Conservation (phyloP, 1,140 invertebrate species). For the Drosophila nasuta region DNA sequence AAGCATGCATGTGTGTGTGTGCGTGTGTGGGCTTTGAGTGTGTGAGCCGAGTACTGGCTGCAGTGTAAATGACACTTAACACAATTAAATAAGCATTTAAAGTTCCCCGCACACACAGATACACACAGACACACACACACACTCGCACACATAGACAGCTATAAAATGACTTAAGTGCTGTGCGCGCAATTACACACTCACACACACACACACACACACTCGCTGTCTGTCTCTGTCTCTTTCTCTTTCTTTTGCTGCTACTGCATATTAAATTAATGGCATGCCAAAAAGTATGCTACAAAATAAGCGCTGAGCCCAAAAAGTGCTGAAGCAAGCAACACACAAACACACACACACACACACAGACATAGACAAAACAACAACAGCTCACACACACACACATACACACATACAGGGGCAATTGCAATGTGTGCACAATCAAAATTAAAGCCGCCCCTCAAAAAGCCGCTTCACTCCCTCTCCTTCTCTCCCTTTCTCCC, state of each 20-base stretch:
- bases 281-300: conserved; percentile 69
- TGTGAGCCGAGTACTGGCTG: conserved; percentile 5
- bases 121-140: conserved; percentile 11
- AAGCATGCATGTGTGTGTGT: conserved; percentile 7
- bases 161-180: conserved; percentile 56
- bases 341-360: conserved; percentile 13
- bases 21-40: conserved; percentile 10
- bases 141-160: background rate
- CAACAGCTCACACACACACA: conserved; percentile 4
- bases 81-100: conserved; percentile 83
- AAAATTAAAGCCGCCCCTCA: conserved; percentile 43
- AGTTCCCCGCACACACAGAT: conserved; percentile 53
- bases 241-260: background rate
- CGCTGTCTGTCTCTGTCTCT: background rate
- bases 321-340: conserved; percentile 42
- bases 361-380: conserved; percentile 10
- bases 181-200: conserved; percentile 52
- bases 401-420: conserved; percentile 14
- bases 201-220: conserved; percentile 14
- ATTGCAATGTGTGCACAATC: conserved; percentile 52
- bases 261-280: conserved; percentile 76
- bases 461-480: background rate
- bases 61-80: conserved; percentile 81
- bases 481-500: background rate
- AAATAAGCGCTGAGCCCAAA: conserved; percentile 43